A percentile compares a stretch with the other conserved stretches of the same genome.
Conservation (phyloP, 2,113 vertebrate species). For the Acrocephalus arundinaceus region DNA sequence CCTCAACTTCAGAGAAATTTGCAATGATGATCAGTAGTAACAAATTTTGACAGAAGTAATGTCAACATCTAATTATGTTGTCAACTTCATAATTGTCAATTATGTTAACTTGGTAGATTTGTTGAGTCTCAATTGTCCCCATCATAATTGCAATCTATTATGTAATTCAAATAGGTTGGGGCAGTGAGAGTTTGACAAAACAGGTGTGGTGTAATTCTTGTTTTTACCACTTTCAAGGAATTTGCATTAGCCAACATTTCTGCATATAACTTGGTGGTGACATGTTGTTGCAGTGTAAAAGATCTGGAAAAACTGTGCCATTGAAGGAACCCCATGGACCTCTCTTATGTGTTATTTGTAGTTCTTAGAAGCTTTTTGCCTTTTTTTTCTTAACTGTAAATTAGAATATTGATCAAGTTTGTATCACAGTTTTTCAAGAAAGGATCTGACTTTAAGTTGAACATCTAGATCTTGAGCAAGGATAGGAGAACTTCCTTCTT, state of each 20-base stretch:
- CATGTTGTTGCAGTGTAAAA: background rate
- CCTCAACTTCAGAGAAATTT: background rate
- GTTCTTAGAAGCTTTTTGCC: background rate
- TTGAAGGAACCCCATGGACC: background rate
- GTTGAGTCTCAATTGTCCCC: background rate
- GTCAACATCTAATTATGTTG: background rate
- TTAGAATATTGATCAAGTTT: background rate
- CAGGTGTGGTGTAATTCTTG: background rate
- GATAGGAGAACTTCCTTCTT: background rate
- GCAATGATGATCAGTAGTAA: background rate
- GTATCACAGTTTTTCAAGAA: background rate
- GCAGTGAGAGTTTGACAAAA: background rate
- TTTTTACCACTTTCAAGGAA: background rate
- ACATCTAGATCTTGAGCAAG: background rate
- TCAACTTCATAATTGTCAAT: background rate
- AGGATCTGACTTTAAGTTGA: background rate
- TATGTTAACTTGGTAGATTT: background rate
- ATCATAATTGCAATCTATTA: background rate
- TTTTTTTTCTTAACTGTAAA: background rate
- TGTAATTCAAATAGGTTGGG: background rate
- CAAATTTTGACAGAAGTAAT: background rate
- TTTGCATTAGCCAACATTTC: background rate
- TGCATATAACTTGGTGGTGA: background rate
- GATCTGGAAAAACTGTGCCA: background rate
- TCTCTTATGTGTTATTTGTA: background rate